A percentile compares a stretch with the other conserved stretches of the same genome.
phyloP scores from a whole-genome alignment of 2,888 invertebrate species.

The Cataglyphis livida region DNA sequence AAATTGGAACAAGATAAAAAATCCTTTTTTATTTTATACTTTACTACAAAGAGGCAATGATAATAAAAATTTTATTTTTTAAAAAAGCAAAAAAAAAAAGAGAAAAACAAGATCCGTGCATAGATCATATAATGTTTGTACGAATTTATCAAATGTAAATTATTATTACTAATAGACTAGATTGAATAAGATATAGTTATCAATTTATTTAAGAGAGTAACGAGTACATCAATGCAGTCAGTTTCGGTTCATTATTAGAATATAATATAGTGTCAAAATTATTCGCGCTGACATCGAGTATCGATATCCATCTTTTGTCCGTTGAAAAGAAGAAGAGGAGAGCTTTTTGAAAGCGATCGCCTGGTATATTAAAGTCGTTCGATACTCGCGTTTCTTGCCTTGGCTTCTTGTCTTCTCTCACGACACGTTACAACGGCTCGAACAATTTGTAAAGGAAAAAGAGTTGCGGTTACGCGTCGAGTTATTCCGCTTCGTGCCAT shows the following conservation, averaged over 20 bases:
- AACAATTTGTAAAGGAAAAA: conserved; percentile 13
- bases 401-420: background rate
- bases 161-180: background rate
- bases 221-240: background rate
- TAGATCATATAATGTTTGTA: too few relatives aligned
- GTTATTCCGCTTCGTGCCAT: conserved; percentile 22
- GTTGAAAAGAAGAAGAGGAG: background rate
- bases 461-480: conserved; percentile 16
- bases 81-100: background rate
- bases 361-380: background rate
- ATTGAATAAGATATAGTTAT: background rate
- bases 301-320: too few relatives aligned
- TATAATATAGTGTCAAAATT: background rate
- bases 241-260: background rate
- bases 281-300: background rate
- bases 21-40: background rate
- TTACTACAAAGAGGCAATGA: background rate
- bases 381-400: conserved; percentile 8
- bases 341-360: background rate
- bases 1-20: background rate
- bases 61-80: background rate
- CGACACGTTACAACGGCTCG: background rate
- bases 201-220: background rate
- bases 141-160: background rate
- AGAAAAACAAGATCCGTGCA: background rate